Base-by-base conservation (phyloP, 2,888 invertebrate genomes). In the Saturnia pavonia region DNA sequence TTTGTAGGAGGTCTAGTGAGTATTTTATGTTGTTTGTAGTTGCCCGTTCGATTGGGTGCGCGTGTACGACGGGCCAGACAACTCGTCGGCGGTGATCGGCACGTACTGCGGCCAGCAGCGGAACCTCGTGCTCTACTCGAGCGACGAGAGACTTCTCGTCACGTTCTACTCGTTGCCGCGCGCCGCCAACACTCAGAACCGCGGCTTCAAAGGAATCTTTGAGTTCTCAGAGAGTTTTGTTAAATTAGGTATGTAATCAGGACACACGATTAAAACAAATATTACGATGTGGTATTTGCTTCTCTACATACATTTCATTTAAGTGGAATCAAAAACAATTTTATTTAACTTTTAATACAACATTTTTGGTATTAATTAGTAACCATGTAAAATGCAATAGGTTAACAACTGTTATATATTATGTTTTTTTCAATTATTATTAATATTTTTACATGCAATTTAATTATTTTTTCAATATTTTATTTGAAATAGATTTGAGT, bases 211-310 rank as follows among this genome's bases (percentile, higher is more conserved):
- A 94, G 99, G 99, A 89, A 98, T 98, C 92, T 99, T 98, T 95
- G 99, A 99, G 95, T 99, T 99, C 95, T 99, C 99, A 84, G 98
- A 98, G 94, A 97, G 97, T 94, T 99, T 99, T 95, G 99, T 99
- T 94, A 98, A 99, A 95, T 96, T 99, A 96, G 98, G 99, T 98
- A 91, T 96, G 96, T 79, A 1, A 19, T 69, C 48, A 27, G n/a
- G n/a, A n/a, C 7, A n/a, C 51, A 1, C 14, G 14, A 51, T 51
- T n/a, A 19, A 69, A 22, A 19, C 22, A 4, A 42, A 42, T 40
- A n/a, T n/a, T n/a, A n/a, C n/a, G n/a, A n/a, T n/a, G n/a, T n/a
- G n/a, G n/a, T n/a, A n/a, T n/a, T n/a, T n/a, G n/a, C n/a, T n/a
- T n/a, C n/a, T n/a, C n/a, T n/a, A n/a, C n/a, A n/a, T n/a, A n/a